Evolutionary conservation across 2,113 vertebrate genomes (phyloP), one percentile per base, ranked within the genome.

Genomic region (Microcebus murinus): DNA sequence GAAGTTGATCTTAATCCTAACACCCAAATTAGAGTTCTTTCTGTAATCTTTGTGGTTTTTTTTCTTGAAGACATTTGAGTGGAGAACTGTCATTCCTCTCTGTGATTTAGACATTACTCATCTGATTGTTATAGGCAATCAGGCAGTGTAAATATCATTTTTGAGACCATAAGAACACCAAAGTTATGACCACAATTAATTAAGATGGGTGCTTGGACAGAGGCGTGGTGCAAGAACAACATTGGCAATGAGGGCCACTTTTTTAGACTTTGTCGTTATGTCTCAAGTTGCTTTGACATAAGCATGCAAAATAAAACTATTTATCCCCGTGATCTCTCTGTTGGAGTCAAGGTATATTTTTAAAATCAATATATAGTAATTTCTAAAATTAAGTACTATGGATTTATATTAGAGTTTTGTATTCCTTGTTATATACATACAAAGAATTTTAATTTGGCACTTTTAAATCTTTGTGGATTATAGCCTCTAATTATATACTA

Each of bases 391-490:
- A 86, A 73, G 20, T 55, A n/a, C 79, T 87, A 86, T 74, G 21
- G 14, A 83, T 88, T 92, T 86, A 39, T 73, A 76, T 71, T 29
- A 93, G 29, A 80, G 29, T 95, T 96, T 86, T 67, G 3, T 80
- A 79, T 81, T 97, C 18, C 87, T 82, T 88, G 20, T 70, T 89
- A 68, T 57, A 55, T 34, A 31, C 71, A 29, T n/a, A 57, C 31
- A 87, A 31, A 65, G 17, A 36, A 82, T 95, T 93, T 91, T 95
- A 91, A 85, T 85, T 63, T 95, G 50, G 5, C 57, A 94, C 0
- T 94, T 76, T 95, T 94, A 71, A 94, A 84, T 93, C 17, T 25
- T 29, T 82, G 34, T 91, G 68, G 25, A 50, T 71, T 89, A 73
- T 15, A 67, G 21, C 45, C 21, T 90, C 34, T 92, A 90, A 90